Evolutionary conservation across 2,888 invertebrate species (phyloP).

Genomic region (Ormia ochracea): DNA sequence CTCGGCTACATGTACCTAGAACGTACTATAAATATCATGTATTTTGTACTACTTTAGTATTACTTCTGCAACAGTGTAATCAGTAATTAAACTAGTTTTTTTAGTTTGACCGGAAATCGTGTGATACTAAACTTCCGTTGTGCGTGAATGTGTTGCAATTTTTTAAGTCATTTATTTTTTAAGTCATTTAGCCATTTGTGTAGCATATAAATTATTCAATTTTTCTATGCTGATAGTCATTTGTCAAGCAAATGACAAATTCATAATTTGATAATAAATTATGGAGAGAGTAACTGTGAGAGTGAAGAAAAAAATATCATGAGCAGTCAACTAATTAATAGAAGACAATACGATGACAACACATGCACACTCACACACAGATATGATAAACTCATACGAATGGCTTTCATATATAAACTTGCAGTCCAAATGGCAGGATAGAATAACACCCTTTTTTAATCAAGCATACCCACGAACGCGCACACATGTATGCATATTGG

Average conservation of each 20-base stretch:
- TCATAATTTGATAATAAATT: constrained; percentile 61
- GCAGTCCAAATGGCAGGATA: constrained; percentile 29
- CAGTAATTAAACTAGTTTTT: no score
- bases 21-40: no score
- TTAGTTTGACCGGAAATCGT: background rate
- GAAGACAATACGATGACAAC: constrained; percentile 73
- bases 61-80: no score
- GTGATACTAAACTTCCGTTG: background rate
- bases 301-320: constrained; percentile 10
- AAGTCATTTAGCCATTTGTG: constrained; percentile 8
- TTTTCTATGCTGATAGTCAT: constrained; percentile 55
- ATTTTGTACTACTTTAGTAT: no score
- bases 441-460: constrained; percentile 49
- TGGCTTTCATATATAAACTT: constrained; percentile 13
- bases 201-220: constrained; percentile 47
- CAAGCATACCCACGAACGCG: background rate
- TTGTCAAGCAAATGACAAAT: constrained; percentile 61
- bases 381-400: constrained; percentile 31
- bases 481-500: background rate
- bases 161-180: background rate
- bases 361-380: constrained; percentile 43
- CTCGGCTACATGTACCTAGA: no score
- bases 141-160: background rate
- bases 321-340: constrained; percentile 73
- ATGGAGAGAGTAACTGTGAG: constrained; percentile 5